A percentile compares a stretch with the other conserved stretches of the same genome.
Conservation (phyloP, 2,797 vertebrate genomes). For the Notamacropus eugenii region DNA sequence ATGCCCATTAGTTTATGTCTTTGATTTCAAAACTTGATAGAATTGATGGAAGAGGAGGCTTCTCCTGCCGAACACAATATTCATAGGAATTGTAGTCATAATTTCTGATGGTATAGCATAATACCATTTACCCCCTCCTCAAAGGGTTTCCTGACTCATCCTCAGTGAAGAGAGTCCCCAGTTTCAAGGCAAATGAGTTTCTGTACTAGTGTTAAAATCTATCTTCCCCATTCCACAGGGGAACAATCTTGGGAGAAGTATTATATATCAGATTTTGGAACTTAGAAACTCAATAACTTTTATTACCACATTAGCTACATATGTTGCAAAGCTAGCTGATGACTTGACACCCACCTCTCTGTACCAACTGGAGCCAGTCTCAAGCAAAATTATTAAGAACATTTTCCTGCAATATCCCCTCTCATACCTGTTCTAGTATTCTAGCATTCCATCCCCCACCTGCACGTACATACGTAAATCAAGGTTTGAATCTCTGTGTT, state of each 20-base stretch:
- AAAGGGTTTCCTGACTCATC: slow-evolving; percentile 78
- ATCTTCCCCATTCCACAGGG: slow-evolving; percentile 44
- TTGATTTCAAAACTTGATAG: slow-evolving; percentile 42
- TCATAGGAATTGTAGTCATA: slow-evolving; percentile 62
- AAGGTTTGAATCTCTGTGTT: neutral
- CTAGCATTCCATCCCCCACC: neutral
- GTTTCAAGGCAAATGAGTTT: slow-evolving; percentile 78
- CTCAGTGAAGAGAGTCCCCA: slow-evolving; percentile 72
- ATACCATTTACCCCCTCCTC: slow-evolving; percentile 49
- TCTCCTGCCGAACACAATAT: slow-evolving; percentile 49
- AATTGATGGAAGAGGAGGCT: slow-evolving; percentile 25
- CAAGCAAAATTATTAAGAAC: neutral
- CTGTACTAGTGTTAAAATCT: slow-evolving; percentile 64
- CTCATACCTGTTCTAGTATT: neutral
- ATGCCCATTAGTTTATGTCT: slow-evolving; percentile 31
- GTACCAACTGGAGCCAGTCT: neutral
- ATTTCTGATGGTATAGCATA: slow-evolving; percentile 37
- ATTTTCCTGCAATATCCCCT: neutral
- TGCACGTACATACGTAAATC: neutral
- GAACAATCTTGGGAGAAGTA: slow-evolving; percentile 53
- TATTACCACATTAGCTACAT: slow-evolving; percentile 64
- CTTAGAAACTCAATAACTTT: neutral
- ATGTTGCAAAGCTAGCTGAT: slow-evolving; percentile 35
- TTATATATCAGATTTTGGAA: slow-evolving; percentile 67
- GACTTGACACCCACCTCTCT: slow-evolving; percentile 28